Evolutionary conservation across 2,797 vertebrate genomes (phyloP).

Genomic region (Tamandua tetradactyla): DNA sequence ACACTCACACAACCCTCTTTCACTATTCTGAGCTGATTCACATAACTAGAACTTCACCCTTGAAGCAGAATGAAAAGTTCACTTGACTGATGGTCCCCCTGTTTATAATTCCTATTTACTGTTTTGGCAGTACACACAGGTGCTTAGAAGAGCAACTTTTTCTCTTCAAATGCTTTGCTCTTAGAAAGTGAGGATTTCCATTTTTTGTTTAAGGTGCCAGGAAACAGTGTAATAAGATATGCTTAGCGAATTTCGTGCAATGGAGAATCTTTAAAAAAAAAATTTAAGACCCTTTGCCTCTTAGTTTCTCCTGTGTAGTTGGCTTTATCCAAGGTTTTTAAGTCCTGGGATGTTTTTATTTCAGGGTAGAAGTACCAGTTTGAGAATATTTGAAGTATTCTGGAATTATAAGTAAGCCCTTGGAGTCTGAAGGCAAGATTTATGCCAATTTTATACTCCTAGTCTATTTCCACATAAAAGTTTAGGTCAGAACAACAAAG

Average conservation of each 20-base stretch:
- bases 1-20: not conserved
- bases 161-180: constrained; percentile 29
- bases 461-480: not conserved
- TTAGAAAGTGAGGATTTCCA: constrained; percentile 15
- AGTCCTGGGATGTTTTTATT: too few relatives aligned
- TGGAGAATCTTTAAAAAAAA: not conserved
- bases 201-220: not conserved
- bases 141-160: constrained; percentile 47
- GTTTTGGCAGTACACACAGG: constrained; percentile 19
- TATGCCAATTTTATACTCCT: not conserved
- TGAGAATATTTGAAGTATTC: not conserved
- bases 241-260: not conserved
- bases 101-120: not conserved
- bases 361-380: constrained; percentile 9
- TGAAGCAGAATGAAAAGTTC: not conserved
- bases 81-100: not conserved
- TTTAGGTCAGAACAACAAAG: not conserved
- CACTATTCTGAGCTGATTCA: not conserved
- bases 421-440: not conserved
- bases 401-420: not conserved
- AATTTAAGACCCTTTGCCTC: not conserved
- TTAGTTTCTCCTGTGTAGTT: not conserved
- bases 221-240: not conserved
- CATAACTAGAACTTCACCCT: not conserved
- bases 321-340: not conserved